Evolutionary conservation across 1,140 invertebrate genomes (phyloP).

Genomic region (Harlomillsia oculata): DNA sequence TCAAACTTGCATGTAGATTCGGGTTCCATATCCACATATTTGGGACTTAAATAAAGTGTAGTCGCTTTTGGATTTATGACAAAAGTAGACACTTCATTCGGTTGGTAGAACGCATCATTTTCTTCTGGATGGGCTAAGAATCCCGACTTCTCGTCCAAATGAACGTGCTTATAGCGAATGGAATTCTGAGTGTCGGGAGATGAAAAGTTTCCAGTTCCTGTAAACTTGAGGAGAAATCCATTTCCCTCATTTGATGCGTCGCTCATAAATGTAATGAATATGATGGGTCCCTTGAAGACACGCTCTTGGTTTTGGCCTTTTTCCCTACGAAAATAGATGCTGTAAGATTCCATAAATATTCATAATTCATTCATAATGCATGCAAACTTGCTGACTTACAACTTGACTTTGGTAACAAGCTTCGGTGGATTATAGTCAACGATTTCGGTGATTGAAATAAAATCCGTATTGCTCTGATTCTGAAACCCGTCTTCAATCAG

Average conservation of each 20-base stretch:
- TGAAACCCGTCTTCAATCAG: conserved; percentile 20
- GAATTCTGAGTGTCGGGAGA: neutral
- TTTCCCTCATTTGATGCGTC: neutral
- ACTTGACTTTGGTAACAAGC: neutral
- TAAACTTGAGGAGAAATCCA: conserved; percentile 15
- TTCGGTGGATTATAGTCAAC: conserved; percentile 1
- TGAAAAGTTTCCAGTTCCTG: conserved; percentile 6
- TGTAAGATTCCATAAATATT: no score
- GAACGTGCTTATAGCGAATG: conserved; percentile 9
- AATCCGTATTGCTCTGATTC: conserved; percentile 18
- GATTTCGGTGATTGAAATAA: conserved; percentile 11
- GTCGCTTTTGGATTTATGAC: neutral
- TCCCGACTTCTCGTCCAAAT: neutral
- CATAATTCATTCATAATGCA: no score
- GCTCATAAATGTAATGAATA: conserved; percentile 5
- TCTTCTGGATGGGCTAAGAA: neutral
- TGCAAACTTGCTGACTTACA: no score
- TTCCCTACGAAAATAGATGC: no score
- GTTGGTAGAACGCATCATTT: neutral
- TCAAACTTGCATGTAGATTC: conserved; percentile 17
- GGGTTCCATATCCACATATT: conserved; percentile 3
- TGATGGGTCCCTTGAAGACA: neutral
- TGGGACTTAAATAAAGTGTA: neutral
- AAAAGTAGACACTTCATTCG: neutral
- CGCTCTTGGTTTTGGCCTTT: no score